A percentile compares a stretch with the other conserved stretches of the same genome.
Conservation (phyloP, 2,797 vertebrate genomes). For the Poecilia wingei region DNA sequence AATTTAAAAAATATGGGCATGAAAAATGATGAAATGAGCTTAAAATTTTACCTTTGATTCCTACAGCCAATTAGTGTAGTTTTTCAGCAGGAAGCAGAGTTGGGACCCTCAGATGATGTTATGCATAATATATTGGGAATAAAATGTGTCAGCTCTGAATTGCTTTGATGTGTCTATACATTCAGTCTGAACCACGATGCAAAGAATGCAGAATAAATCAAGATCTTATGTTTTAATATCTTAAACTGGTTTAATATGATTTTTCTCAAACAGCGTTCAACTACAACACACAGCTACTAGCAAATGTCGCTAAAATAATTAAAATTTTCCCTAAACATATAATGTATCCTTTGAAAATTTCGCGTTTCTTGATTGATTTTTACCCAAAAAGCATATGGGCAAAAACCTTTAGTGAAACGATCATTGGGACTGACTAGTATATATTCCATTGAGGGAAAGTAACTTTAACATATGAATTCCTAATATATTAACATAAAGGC, state of each 20-base stretch:
- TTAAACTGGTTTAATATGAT: not conserved
- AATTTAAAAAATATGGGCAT: not conserved
- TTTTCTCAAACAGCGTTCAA: not conserved
- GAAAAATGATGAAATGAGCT: not conserved
- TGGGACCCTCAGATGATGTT: not conserved
- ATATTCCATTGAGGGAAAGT: too few species aligned
- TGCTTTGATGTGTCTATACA: not conserved
- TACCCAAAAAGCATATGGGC: too few species aligned
- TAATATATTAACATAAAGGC: too few species aligned
- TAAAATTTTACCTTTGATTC: not conserved
- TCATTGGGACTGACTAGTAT: too few species aligned
- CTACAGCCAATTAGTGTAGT: not conserved
- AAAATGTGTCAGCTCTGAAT: not conserved
- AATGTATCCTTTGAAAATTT: too few species aligned
- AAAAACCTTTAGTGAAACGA: too few species aligned
- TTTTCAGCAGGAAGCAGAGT: not conserved
- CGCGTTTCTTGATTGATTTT: too few species aligned
- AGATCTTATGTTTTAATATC: not conserved
- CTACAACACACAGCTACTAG: too few species aligned
- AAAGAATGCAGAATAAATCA: not conserved
- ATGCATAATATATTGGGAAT: not conserved
- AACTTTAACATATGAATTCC: too few species aligned
- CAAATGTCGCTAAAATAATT: too few species aligned
- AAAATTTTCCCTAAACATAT: too few species aligned
- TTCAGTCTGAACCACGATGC: not conserved